These are phyloP conservation scores for Illadopsis cleaveri DNA, from an alignment of 2,113 vertebrate genomes.

Conservation along the genomic window DNA sequence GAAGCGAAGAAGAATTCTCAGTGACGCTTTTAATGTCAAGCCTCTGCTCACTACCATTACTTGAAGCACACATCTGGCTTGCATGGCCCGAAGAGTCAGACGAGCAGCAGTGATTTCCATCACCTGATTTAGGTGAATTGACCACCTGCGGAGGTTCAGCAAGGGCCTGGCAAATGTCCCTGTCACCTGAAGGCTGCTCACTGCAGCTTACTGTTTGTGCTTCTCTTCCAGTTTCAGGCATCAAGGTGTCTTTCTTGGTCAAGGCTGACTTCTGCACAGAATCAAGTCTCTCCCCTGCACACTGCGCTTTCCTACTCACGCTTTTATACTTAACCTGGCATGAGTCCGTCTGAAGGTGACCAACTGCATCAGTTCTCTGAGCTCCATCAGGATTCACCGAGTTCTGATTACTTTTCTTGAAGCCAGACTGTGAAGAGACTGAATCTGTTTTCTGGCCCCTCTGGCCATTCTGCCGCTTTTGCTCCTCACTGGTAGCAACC, in stretches of 20 bases:
- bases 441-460: slow-evolving; percentile 20
- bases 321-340: slow-evolving; percentile 43
- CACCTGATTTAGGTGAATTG: neutral
- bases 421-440: slow-evolving; percentile 12
- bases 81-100: neutral
- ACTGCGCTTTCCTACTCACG: neutral
- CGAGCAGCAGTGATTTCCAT: slow-evolving; percentile 12
- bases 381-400: neutral
- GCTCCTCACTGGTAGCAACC: slow-evolving; percentile 69
- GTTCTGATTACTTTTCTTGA: slow-evolving; percentile 37
- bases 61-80: slow-evolving; percentile 10
- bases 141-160: neutral
- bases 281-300: neutral
- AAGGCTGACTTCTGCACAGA: slow-evolving; percentile 28
- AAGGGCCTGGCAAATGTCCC: neutral
- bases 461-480: neutral
- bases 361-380: slow-evolving; percentile 20
- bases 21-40: neutral
- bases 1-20: slow-evolving; percentile 19
- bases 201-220: neutral
- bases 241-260: slow-evolving; percentile 3
- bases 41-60: slow-evolving; percentile 2
- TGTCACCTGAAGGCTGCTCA: neutral
- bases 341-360: neutral
- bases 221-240: slow-evolving; percentile 26